phyloP scores from a whole-genome alignment of 2,797 vertebrate species.

The Poecilia wingei region DNA sequence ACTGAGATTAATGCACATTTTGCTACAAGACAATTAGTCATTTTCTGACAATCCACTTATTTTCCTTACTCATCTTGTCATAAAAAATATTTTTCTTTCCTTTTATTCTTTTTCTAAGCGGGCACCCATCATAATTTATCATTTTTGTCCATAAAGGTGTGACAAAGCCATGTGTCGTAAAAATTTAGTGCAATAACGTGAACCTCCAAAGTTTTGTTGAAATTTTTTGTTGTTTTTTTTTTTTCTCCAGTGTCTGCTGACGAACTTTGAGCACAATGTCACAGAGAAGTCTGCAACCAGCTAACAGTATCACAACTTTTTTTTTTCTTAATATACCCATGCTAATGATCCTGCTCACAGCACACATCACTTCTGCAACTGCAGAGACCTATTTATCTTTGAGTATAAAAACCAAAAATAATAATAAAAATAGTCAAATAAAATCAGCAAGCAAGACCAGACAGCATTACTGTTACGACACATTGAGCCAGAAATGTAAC shows the following conservation, averaged over 20 bases:
- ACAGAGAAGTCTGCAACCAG: constrained; percentile 83
- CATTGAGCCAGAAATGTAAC: constrained; percentile 84
- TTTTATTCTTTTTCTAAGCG: constrained; percentile 64
- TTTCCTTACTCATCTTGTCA: constrained; percentile 85
- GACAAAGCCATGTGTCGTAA: constrained; percentile 94
- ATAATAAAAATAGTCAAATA: constrained; percentile 55
- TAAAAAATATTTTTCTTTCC: constrained; percentile 80
- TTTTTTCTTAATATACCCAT: constrained; percentile 79
- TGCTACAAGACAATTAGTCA: constrained; percentile 99
- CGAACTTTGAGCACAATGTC: constrained; percentile 79
- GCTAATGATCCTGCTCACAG: constrained; percentile 83
- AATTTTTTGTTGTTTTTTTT: constrained; percentile 59
- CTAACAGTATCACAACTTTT: constrained; percentile 77
- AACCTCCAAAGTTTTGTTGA: constrained; percentile 92
- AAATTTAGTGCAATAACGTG: constrained; percentile 98
- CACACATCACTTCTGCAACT: constrained; percentile 80
- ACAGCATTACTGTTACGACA: constrained; percentile 85
- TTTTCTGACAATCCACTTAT: constrained; percentile 89
- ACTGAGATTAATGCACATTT: constrained; percentile 99
- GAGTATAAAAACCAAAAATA: constrained; percentile 66
- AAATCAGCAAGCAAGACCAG: constrained; percentile 85
- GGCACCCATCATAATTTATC: constrained; percentile 87
- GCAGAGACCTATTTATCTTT: constrained; percentile 80
- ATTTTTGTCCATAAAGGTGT: constrained; percentile 94
- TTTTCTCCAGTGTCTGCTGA: constrained; percentile 84